Evolutionary conservation across 2,113 vertebrate species (phyloP), one percentile per base, ranked within the genome.

Genomic region (Stegastes partitus): DNA sequence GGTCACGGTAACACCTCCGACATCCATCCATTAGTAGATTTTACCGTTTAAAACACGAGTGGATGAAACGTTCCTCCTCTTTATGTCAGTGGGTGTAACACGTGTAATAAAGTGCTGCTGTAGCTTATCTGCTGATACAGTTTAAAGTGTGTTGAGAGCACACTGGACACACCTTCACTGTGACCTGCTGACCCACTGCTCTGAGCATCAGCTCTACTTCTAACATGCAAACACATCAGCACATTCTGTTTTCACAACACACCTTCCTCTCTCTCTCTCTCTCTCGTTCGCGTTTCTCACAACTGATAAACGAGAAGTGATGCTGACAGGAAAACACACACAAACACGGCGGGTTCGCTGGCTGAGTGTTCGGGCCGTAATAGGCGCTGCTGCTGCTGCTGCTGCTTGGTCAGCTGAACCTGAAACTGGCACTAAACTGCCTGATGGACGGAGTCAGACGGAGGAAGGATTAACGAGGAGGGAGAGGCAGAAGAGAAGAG

Each of bases 381-480:
- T 89, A 78, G 75, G 49, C 0, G 15, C 9, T 49, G n/a, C 68
- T 92, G 91, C 88, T 89, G 75, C 44, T 0, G 15, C 9, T 49
- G n/a, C 68, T 92, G 91, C 88, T 89, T 82, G 81, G 77, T 92
- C 91, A 92, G 92, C 91, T 84, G 81, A 92, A 93, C 84, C 73
- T 89, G 89, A 93, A 86, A 84, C 89, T 86, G 85, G 81, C 85
- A 87, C 85, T 87, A 86, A 84, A 84, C 71, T 47, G 63, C 49
- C 22, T 68, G 89, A 84, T 76, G 70, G 78, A 86, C 61, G 18
- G 76, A 63, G 62, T 22, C n/a, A 73, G 82, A 74, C 15, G 11
- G 26, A 58, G 12, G 39, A 37, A 47, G 64, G 50, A 72, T 79
- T 14, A 66, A 66, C 14, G 23, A 50, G 28, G 64, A 22, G 64